Evolutionary conservation across 2,113 vertebrate species (phyloP).

Genomic region (Gracilinanus agilis): DNA sequence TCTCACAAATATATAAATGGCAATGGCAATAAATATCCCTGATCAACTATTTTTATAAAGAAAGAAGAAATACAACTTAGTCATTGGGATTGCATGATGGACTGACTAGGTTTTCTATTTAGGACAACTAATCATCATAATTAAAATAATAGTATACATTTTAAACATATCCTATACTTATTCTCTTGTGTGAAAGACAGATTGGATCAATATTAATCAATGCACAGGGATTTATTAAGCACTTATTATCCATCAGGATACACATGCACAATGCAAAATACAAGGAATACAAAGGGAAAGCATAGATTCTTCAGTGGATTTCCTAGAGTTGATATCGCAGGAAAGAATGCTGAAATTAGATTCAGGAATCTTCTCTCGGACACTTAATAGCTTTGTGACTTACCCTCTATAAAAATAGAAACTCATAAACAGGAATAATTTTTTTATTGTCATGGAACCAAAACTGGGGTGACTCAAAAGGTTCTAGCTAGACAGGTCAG

Average conservation of each 20-base stretch:
- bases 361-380: background rate
- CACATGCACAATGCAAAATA: background rate
- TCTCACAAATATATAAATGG: background rate
- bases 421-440: background rate
- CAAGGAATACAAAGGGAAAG: background rate
- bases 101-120: background rate
- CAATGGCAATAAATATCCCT: slow-evolving; percentile 2
- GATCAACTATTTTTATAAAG: slow-evolving; percentile 15
- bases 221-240: background rate
- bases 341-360: background rate
- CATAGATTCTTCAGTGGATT: background rate
- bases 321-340: background rate
- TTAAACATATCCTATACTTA: slow-evolving; percentile 1
- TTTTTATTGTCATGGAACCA: background rate
- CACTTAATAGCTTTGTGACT: background rate
- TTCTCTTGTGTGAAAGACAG: background rate
- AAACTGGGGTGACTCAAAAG: background rate
- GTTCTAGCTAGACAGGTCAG: background rate
- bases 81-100: slow-evolving; percentile 6
- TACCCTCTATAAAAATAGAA: too few relatives aligned
- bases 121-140: slow-evolving; percentile 38
- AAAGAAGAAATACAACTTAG: slow-evolving; percentile 23
- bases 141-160: slow-evolving; percentile 20
- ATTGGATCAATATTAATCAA: background rate
- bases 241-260: background rate